phyloP scores from a whole-genome alignment of 1,140 invertebrate genomes.

The Aphelenchoides besseyi region DNA sequence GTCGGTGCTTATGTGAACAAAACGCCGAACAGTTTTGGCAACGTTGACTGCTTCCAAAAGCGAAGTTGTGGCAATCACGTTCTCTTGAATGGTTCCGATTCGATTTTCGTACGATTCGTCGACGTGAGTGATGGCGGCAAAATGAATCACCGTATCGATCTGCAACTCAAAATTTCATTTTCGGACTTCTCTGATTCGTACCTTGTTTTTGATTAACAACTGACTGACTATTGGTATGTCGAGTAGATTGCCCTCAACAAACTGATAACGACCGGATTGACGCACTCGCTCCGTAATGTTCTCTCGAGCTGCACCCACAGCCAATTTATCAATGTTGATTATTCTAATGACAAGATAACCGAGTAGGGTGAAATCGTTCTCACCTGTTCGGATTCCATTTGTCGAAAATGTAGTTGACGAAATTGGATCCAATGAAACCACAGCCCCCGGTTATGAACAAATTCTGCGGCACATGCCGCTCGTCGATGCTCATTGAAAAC shows the following conservation, averaged over 20 bases:
- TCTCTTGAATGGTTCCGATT: constrained; percentile 62
- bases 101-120: constrained; percentile 63
- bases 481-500: background rate
- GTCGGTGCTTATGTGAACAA: constrained; percentile 63
- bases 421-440: constrained; percentile 62
- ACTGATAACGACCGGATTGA: constrained; percentile 48
- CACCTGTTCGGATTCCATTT: constrained; percentile 52
- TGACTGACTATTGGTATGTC: constrained; percentile 40
- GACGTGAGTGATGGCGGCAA: constrained; percentile 62
- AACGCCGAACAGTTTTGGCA: constrained; percentile 41
- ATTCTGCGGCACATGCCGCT: constrained; percentile 34
- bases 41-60: constrained; percentile 55
- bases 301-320: constrained; percentile 48
- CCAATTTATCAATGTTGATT: constrained; percentile 58
- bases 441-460: constrained; percentile 50
- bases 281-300: constrained; percentile 46
- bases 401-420: constrained; percentile 58
- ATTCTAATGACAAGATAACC: constrained; percentile 39
- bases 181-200: constrained; percentile 16
- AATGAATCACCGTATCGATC: constrained; percentile 62
- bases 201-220: constrained; percentile 48
- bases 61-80: constrained; percentile 57
- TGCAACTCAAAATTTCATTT: constrained; percentile 34
- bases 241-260: constrained; percentile 51
- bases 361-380: background rate